Percentiles rank a stretch among this genome's conserved stretches.
Conservation (phyloP, 2,888 invertebrate species). For the Ennomos quercinarius region DNA sequence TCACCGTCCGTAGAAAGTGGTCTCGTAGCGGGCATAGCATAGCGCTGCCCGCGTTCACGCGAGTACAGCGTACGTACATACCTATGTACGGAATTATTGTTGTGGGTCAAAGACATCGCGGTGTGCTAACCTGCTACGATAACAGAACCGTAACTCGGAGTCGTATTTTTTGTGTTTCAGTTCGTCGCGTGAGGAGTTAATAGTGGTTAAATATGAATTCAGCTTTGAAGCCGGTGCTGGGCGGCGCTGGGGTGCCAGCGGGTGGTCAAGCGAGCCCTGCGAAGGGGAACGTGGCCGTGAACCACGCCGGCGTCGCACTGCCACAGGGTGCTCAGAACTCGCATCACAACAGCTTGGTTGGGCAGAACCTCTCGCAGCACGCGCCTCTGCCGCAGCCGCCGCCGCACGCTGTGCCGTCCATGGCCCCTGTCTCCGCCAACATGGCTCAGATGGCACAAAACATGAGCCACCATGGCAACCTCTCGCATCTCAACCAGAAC, state of each 20-base stretch:
- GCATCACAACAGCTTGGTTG: constrained; percentile 67
- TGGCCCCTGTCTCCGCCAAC: constrained; percentile 81
- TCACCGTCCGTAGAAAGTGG: constrained; percentile 57
- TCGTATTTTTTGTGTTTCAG: constrained; percentile 72
- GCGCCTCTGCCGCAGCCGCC: constrained; percentile 63
- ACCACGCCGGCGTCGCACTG: constrained; percentile 72
- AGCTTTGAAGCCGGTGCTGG: constrained; percentile 86
- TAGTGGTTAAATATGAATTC: constrained; percentile 82
- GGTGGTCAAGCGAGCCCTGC: constrained; percentile 77
- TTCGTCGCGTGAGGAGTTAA: constrained; percentile 55
- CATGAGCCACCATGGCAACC: constrained; percentile 82
- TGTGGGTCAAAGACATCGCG: constrained; percentile 80
- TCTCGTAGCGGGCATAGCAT: constrained; percentile 53
- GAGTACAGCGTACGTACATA: constrained; percentile 65
- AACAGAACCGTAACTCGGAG: constrained; percentile 46
- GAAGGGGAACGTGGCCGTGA: constrained; percentile 76
- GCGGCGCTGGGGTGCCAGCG: constrained; percentile 79
- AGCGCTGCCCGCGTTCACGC: constrained; percentile 70
- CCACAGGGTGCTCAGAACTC: constrained; percentile 77
- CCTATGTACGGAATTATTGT: constrained; percentile 73
- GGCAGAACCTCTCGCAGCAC: constrained; percentile 74
- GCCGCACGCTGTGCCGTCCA: constrained; percentile 74
- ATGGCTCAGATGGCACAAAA: constrained; percentile 84
- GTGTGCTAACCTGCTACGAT: constrained; percentile 54
- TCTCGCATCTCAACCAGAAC: constrained; percentile 76